Conservation (phyloP, 2,113 vertebrate genomes). For the Echinops telfairi region DNA sequence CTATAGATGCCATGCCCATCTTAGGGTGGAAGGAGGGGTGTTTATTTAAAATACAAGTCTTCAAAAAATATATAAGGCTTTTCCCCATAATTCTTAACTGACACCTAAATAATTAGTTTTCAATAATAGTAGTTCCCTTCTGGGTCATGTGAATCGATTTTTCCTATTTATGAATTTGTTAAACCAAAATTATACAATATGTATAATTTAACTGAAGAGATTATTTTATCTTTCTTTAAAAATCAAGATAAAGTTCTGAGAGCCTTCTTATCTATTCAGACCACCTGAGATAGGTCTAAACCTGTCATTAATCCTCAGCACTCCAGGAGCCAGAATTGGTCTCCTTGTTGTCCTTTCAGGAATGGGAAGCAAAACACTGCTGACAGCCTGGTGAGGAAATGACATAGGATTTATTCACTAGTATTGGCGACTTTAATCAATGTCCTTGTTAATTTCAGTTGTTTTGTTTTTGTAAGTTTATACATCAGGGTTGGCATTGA, state of each 20-base stretch:
- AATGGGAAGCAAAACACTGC: background rate
- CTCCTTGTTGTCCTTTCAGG: background rate
- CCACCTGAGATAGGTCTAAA: no score
- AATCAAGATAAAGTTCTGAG: no score
- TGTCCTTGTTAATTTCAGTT: background rate
- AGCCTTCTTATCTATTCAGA: no score
- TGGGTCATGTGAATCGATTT: no score
- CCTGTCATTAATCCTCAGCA: no score
- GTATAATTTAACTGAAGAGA: no score
- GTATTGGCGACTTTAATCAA: background rate
- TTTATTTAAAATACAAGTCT: conserved; percentile 3
- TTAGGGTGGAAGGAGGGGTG: background rate
- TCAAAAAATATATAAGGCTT: no score
- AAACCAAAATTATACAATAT: no score
- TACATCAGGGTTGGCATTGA: background rate
- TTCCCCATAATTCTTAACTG: background rate
- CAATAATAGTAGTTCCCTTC: background rate
- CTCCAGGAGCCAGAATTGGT: no score
- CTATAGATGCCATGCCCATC: background rate
- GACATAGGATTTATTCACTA: background rate
- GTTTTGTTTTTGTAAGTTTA: conserved; percentile 14
- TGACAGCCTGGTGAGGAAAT: background rate
- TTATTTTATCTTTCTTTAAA: no score
- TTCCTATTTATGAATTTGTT: no score
- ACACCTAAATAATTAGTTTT: conserved; percentile 3